Evolutionary conservation across 2,113 vertebrate genomes (phyloP).

Genomic region (Alouatta palliata): DNA sequence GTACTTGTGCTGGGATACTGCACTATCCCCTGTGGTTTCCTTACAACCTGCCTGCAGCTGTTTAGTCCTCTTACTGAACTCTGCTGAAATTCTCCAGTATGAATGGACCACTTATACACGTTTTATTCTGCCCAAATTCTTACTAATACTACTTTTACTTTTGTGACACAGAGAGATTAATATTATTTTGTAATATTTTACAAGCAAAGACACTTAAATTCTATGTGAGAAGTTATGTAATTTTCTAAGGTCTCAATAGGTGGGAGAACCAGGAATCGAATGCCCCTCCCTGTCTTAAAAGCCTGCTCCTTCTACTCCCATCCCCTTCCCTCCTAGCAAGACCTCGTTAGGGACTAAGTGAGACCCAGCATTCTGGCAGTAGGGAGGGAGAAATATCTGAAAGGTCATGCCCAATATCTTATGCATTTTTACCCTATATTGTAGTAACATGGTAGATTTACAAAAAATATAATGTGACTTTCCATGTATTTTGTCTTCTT

Average conservation of each 20-base stretch:
- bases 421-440: not conserved
- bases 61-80: not conserved
- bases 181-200: not conserved
- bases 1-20: fast-evolving
- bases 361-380: not conserved
- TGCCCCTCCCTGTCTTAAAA: not conserved
- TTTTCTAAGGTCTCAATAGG: not conserved
- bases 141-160: not conserved
- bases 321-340: fast-evolving
- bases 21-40: not conserved
- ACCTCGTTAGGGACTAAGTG: too few species aligned
- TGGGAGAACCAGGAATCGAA: not conserved
- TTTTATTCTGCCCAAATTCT: not conserved
- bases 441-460: not conserved
- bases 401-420: not conserved
- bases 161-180: not conserved
- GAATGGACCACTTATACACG: fast-evolving
- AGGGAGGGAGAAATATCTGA: not conserved
- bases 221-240: not conserved
- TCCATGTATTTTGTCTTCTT: not conserved
- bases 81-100: not conserved
- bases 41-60: not conserved
- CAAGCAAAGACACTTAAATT: not conserved
- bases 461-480: not conserved
- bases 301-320: fast-evolving